Percentiles rank a stretch among this genome's conserved stretches.
Evolutionary conservation across 2,797 vertebrate genomes (phyloP).

Genomic region (Petrocephalus sullivani): DNA sequence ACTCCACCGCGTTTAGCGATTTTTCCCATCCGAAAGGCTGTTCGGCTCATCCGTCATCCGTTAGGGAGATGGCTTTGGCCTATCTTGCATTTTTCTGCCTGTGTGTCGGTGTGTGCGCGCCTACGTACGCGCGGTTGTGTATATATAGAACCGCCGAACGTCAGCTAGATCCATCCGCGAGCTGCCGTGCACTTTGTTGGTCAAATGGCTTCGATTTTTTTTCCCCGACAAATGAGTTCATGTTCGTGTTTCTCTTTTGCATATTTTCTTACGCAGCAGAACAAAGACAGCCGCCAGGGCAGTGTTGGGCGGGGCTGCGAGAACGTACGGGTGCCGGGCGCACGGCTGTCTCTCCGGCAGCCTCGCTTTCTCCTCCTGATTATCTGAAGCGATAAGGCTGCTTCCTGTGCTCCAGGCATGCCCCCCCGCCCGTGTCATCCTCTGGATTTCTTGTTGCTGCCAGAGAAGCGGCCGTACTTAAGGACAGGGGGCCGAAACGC

Average conservation of each 20-base stretch:
- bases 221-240: constrained; percentile 4
- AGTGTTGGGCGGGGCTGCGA: background rate
- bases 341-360: constrained; percentile 20
- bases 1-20: background rate
- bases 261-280: constrained; percentile 7
- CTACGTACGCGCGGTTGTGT: constrained; percentile 13
- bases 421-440: constrained; percentile 26
- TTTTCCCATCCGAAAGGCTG: background rate
- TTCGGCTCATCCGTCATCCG: background rate
- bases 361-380: constrained; percentile 22
- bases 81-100: constrained; percentile 2
- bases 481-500: constrained; percentile 21
- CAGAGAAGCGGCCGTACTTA: constrained; percentile 25
- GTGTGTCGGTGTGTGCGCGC: constrained; percentile 21
- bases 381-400: constrained; percentile 27
- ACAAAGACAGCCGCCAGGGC: background rate
- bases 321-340: background rate
- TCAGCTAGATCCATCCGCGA: constrained; percentile 27
- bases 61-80: background rate
- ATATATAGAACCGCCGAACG: constrained; percentile 18
- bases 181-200: background rate
- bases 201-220: constrained; percentile 7
- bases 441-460: constrained; percentile 32
- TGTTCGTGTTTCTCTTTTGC: constrained; percentile 7
- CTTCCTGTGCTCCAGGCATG: constrained; percentile 16